phyloP scores from a whole-genome alignment of 64 coral and sea anemone genomes.

The Stichodactyla mertensii region DNA sequence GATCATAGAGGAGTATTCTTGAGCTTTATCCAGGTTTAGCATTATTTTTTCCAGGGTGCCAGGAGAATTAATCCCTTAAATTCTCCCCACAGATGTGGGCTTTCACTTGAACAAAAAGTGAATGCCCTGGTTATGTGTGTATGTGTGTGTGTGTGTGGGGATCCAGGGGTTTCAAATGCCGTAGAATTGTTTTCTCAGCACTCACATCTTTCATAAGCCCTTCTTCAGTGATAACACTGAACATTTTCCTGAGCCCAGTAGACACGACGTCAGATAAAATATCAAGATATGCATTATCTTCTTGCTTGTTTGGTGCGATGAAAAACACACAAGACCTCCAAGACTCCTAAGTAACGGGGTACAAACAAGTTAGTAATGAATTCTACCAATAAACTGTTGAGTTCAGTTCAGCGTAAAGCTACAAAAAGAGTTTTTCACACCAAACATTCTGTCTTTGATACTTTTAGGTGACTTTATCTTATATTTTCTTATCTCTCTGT shows the following conservation, averaged over 20 bases:
- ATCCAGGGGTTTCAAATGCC: neutral
- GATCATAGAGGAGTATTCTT: too few relatives aligned
- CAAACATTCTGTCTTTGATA: too few relatives aligned
- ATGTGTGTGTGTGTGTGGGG: too few relatives aligned
- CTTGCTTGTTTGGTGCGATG: slow-evolving; percentile 56
- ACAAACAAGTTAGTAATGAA: neutral
- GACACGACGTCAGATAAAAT: slow-evolving; percentile 71
- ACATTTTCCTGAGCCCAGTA: slow-evolving; percentile 88
- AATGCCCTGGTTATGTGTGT: too few relatives aligned
- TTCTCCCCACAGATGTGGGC: too few relatives aligned
- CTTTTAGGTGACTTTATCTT: too few relatives aligned
- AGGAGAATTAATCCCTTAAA: too few relatives aligned
- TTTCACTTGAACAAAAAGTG: too few relatives aligned
- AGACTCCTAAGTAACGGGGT: slow-evolving; percentile 44
- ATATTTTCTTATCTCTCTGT: too few relatives aligned
- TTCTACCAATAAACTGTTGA: neutral
- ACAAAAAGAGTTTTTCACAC: neutral
- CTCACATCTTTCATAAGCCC: slow-evolving; percentile 87
- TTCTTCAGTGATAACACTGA: slow-evolving; percentile 90
- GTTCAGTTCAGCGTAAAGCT: neutral
- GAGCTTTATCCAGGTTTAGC: too few relatives aligned
- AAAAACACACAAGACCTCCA: slow-evolving; percentile 92
- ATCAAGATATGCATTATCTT: slow-evolving; percentile 80
- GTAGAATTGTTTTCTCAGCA: neutral
- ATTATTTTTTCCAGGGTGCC: too few relatives aligned